Evolutionary conservation across 2,113 vertebrate genomes (phyloP), one percentile per base, ranked within the genome.

Genomic region (Oophaga pumilio): DNA sequence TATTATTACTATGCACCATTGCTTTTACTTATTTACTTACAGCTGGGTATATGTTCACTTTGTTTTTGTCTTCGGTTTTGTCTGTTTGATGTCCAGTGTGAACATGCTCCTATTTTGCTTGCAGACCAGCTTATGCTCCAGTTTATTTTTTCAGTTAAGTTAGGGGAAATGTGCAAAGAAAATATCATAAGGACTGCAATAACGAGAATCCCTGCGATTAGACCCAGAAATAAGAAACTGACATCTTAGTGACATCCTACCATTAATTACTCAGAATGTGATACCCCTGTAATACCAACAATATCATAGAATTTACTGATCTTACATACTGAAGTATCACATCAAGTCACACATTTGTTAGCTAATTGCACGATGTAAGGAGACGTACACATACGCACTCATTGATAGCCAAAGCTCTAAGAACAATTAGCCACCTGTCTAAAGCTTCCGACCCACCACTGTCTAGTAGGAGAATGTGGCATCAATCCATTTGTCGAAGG

Each of bases 361-460:
- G 79, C 79, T 64, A 33, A 14, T 4, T 43, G 57, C 59, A 26
- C 28, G 20, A 15, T 81, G 57, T 59, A 57, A 49, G n/a, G 59
- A n/a, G 18, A 14, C 33, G 17, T n/a, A n/a, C 33, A 22, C 20
- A 82, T 11, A n/a, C 18, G 26, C 8, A 24, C 60, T 68, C 11
- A 57, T 57, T 57, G 76, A 79, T 79, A 57, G 52, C n/a, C 77
- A 80, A 80, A 80, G n/a, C 60, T 59, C 8, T 80, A 17, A 68
- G 33, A 83, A 83, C 49, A 49, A 68, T 83, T 83, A 68, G n/a
- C 81, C 81, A 83, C 81, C 81, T 83, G 81, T n/a, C 62, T 68
- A 83, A 52, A 83, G 24, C 81, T 82, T 82, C 22, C 62, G 24
- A 52, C 66, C 60, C 60, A 83, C 43, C 81, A 68, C 12, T 68